Conservation (phyloP, 2,888 invertebrate species). For the Chalcis sispes region DNA sequence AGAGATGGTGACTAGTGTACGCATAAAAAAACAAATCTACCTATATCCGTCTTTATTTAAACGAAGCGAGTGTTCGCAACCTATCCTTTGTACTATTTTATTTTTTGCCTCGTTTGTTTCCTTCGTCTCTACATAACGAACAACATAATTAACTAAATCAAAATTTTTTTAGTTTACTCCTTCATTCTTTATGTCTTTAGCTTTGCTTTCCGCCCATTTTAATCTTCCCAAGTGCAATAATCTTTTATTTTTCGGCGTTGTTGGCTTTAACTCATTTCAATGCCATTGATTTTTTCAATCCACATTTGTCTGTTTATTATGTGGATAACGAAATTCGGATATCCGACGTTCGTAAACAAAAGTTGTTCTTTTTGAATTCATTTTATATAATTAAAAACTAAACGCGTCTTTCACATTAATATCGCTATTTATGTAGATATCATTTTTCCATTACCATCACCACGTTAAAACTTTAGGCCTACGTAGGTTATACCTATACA, state of each 20-base stretch:
- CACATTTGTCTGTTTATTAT: too few species aligned
- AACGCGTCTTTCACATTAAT: too few species aligned
- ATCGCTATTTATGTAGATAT: too few species aligned
- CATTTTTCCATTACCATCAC: too few species aligned
- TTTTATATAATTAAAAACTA: too few species aligned
- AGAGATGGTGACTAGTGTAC: slow-evolving; percentile 11
- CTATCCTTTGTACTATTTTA: slow-evolving; percentile 44
- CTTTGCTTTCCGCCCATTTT: slow-evolving; percentile 30
- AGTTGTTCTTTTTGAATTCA: too few species aligned
- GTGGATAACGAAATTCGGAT: too few species aligned
- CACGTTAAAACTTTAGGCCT: too few species aligned
- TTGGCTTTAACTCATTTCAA: background rate
- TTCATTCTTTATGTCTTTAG: background rate
- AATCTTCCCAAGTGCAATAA: slow-evolving; percentile 13
- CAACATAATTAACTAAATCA: slow-evolving; percentile 51
- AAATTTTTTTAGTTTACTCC: slow-evolving; percentile 16
- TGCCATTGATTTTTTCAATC: background rate
- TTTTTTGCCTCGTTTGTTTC: slow-evolving; percentile 26
- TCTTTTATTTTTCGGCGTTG: background rate
- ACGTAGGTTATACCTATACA: too few species aligned
- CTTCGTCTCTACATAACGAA: background rate
- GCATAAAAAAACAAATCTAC: slow-evolving; percentile 21
- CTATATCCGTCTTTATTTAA: slow-evolving; percentile 43
- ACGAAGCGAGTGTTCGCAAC: slow-evolving; percentile 41
- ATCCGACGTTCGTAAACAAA: too few species aligned